Base-by-base conservation (phyloP, 2,113 vertebrate genomes). In the Tragulus kanchil region DNA sequence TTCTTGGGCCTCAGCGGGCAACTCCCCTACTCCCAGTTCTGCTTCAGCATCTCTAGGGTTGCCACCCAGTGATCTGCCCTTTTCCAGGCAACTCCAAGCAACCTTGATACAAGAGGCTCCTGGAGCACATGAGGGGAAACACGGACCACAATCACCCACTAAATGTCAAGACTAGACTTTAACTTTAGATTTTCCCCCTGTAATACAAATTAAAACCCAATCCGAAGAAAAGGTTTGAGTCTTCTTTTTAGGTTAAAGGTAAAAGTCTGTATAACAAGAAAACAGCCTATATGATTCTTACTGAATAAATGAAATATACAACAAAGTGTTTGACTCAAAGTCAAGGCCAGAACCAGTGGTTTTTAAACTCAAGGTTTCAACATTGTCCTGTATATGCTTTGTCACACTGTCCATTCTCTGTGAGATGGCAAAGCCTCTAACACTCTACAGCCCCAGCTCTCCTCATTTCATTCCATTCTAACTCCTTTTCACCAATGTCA, bases 181-280 rank as follows among this genome's bases (percentile, higher is more conserved):
- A 82, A 56, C 85, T 89, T 73, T 77, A 89, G n/a, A 89, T 89
- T 90, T 54, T 61, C 71, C 71, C 81, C 78, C 90, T 52, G 4
- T 83, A 71, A 52, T 77, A 69, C 23, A 95, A 94, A 82, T 36
- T 59, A 89, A 95, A 92, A 83, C 52, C 15, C 79, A 90, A 67
- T 73, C 23, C 75, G 84, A 12, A 65, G 61, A 85, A n/a, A 28
- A 17, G 8, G 8, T 28, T 89, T 84, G 36, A 36, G 21, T 58
- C n/a, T 48, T 69, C 65, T 85, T 58, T 54, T 81, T 56, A 83
- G 28, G 9, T 56, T 45, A 93, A 95, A 95, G 75, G 28, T 21
- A 28, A 86, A 65, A 14, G 19, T 52, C 61, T 73, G 36, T 6
- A 58, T 15, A 90, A 25, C 3, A 89, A 92, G 10, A 73, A 93